These are phyloP conservation scores for Perdita meconis DNA, from an alignment of 2,888 invertebrate species.

Conservation along the genomic window DNA sequence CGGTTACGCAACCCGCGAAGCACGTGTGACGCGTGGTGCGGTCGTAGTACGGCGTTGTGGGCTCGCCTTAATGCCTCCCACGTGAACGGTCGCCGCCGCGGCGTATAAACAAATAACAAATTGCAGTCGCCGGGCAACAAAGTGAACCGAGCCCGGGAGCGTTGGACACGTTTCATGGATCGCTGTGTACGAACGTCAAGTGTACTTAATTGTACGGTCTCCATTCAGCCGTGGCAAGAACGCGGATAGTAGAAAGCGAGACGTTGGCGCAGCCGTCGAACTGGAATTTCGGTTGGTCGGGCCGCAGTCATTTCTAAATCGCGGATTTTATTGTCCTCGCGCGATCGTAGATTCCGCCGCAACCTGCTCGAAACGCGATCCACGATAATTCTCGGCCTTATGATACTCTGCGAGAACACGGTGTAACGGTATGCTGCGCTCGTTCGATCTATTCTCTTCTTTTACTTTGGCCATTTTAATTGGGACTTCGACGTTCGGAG, in stretches of 20 bases:
- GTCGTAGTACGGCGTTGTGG: conserved; percentile 9
- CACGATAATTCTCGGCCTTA: background rate
- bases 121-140: conserved; percentile 44
- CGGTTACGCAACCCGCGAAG: conserved; percentile 33
- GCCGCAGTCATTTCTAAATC: conserved; percentile 42
- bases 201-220: conserved; percentile 60
- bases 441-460: no score
- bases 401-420: background rate
- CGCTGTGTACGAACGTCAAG: conserved; percentile 57
- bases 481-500: no score
- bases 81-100: conserved; percentile 11
- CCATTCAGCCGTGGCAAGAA: conserved; percentile 58
- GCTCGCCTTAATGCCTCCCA: conserved; percentile 42
- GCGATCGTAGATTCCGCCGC: conserved; percentile 14
- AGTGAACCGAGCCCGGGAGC: conserved; percentile 38
- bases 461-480: no score
- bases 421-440: conserved; percentile 6
- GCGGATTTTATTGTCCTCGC: conserved; percentile 24
- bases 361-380: conserved; percentile 1
- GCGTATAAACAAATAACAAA: conserved; percentile 58
- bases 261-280: background rate
- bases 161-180: conserved; percentile 47
- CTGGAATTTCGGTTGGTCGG: conserved; percentile 44
- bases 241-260: conserved; percentile 59
- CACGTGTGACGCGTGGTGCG: conserved; percentile 3